Percentiles rank a stretch among this genome's conserved stretches.
These are phyloP conservation scores for Oncorhynchus keta DNA, from an alignment of 2,113 vertebrate species.

Conservation along the genomic window DNA sequence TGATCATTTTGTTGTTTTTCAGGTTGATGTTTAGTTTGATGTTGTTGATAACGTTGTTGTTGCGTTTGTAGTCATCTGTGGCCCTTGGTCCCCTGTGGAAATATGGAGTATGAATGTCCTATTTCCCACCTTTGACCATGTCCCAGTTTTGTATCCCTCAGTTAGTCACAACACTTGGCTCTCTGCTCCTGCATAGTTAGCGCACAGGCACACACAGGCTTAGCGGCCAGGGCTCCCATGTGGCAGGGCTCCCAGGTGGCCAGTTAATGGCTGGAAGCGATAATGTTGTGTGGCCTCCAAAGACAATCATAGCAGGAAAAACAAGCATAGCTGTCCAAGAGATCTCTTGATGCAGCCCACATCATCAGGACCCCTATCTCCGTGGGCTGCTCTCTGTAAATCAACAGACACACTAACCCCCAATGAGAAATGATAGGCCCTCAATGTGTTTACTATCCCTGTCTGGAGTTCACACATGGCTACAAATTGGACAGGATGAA, in stretches of 20 bases:
- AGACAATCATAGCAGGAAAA: conserved; percentile 15
- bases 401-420: neutral
- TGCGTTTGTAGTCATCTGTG: neutral
- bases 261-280: conserved; percentile 6
- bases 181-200: neutral
- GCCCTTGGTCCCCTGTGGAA: neutral
- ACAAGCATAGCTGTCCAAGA: conserved; percentile 15
- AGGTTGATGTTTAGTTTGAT: too few species aligned
- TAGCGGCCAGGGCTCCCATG: neutral
- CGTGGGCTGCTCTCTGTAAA: neutral
- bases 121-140: neutral
- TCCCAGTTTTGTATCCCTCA: neutral
- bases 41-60: neutral
- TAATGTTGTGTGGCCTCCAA: neutral
- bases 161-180: neutral
- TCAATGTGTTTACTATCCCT: neutral
- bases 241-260: neutral
- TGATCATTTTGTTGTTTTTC: too few species aligned
- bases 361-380: neutral
- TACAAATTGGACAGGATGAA: neutral
- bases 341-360: neutral
- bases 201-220: neutral
- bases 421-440: neutral
- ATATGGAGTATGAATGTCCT: conserved; percentile 1
- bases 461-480: neutral